Base-by-base conservation (phyloP, 2,113 vertebrate species). In the Syrrhaptes paradoxus region DNA sequence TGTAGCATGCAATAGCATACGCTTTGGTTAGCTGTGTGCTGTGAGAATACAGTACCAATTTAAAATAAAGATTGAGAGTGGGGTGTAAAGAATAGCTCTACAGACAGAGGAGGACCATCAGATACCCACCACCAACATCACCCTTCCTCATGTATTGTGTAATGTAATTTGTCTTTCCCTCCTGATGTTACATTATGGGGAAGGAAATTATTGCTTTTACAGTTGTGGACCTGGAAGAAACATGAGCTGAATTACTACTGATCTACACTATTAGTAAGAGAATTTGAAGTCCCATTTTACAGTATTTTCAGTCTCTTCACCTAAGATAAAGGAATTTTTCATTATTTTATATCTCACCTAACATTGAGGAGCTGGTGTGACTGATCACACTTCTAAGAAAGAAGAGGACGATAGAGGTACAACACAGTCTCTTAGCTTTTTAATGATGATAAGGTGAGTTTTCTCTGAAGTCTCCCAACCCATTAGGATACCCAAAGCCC, bases 341-440 rank as follows among this genome's bases (percentile, higher is more conserved):
- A 26, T 66, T 36, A 51, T 85, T 71, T 84, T 66, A 3, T 38
- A 6, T 43, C 41, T 66, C 18, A 46, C 7, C 2, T 74, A 7
- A 7, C 36, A 28, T 1, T n/a, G 21, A 81, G 32, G n/a, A 65
- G 51, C 15, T 41, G 21, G 5, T 68, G 16, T 82, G 58, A 36
- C 29, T 52, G 21, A 10, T 36, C 3, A 2, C 4, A 17, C 13
- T 68, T 7, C 32, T 29, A 36, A 51, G 46, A 66, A 61, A 54
- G 7, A 2, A 68, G 29, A 46, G 19, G n/a, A 43, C 0, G 3
- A 16, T 16, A 67, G 28, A 41, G 21, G 13, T 22, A n/a, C 36
- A 57, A n/a, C 6, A 38, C 0, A 1, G 5, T 52, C 4, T 1
- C 29, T 46, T 29, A 41, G 9, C 52, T 36, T 55, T 55, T 67